Percentiles rank a stretch among this genome's conserved stretches.
Conservation (phyloP, 1,140 invertebrate genomes). For the Zelostemma sp. region DNA sequence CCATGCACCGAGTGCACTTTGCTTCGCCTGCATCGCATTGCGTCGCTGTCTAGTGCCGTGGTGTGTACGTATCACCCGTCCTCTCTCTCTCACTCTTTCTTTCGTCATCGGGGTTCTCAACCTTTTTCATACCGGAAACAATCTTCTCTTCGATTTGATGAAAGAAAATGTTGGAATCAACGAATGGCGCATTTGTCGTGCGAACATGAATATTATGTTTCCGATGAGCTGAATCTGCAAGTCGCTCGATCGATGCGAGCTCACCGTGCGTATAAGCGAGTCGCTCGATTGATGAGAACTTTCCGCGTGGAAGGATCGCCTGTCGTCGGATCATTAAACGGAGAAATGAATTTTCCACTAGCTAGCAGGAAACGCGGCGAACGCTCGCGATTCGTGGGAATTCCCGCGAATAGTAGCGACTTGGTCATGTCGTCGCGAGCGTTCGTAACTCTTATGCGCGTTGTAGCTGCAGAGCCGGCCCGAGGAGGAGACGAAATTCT, state of each 20-base stretch:
- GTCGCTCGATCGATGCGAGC: constrained; percentile 34
- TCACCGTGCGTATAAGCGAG: constrained; percentile 41
- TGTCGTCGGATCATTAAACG: constrained; percentile 38
- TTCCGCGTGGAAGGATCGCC: constrained; percentile 34
- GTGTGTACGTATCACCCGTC: constrained; percentile 33
- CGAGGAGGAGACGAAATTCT: constrained; percentile 28
- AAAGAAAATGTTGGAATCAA: not conserved
- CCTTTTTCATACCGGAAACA: not conserved
- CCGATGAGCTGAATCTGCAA: too few relatives aligned
- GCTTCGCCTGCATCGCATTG: constrained; percentile 35
- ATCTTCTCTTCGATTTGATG: not conserved
- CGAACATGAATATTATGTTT: too few relatives aligned
- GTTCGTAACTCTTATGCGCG: too few relatives aligned
- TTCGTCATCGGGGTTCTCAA: not conserved
- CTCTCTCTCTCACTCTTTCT: constrained; percentile 6
- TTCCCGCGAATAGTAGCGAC: constrained; percentile 24
- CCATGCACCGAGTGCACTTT: constrained; percentile 47
- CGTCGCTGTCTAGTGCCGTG: constrained; percentile 33
- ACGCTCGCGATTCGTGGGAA: constrained; percentile 34
- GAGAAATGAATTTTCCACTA: constrained; percentile 38
- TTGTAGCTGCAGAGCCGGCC: constrained; percentile 15
- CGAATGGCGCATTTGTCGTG: constrained; percentile 6
- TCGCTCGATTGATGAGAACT: constrained; percentile 41
- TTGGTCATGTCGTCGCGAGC: constrained; percentile 25
- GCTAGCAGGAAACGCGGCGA: constrained; percentile 32